A percentile compares a stretch with the other conserved stretches of the same genome.
Conservation (phyloP, 2,797 vertebrate genomes). For the Melopsittacus undulatus region DNA sequence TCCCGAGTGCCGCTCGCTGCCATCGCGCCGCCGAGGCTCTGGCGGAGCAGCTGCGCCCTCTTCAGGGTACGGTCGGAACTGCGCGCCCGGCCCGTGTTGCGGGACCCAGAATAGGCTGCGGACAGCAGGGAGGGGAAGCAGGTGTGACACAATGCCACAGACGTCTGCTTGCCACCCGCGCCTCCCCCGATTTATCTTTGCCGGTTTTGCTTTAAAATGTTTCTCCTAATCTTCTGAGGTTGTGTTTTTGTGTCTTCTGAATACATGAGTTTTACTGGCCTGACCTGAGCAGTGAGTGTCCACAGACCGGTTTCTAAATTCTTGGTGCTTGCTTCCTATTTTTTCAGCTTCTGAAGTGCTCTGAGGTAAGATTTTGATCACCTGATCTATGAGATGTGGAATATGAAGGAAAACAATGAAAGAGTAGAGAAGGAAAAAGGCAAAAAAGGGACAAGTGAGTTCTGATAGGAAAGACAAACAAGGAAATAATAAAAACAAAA, state of each 20-base stretch:
- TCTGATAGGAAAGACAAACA: background rate
- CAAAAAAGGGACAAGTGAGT: background rate
- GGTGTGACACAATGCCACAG: background rate
- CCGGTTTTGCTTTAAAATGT: background rate
- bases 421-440: background rate
- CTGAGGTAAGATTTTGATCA: background rate
- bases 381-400: background rate
- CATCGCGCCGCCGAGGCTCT: background rate
- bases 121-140: background rate
- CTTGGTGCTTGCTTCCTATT: background rate
- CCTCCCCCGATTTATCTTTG: too few species aligned
- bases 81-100: background rate
- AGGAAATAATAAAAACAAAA: background rate
- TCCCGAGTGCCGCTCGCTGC: background rate
- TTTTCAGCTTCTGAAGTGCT: background rate
- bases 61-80: background rate
- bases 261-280: background rate
- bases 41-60: background rate
- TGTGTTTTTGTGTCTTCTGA: fast-evolving
- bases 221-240: background rate
- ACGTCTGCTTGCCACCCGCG: background rate
- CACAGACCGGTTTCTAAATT: fast-evolving
- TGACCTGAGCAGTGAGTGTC: fast-evolving
- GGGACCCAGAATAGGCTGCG: too few species aligned
- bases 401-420: background rate